Evolutionary conservation across 2,797 vertebrate genomes (phyloP), one percentile per base, ranked within the genome.

Genomic region (Pteronotus mesoamericanus): DNA sequence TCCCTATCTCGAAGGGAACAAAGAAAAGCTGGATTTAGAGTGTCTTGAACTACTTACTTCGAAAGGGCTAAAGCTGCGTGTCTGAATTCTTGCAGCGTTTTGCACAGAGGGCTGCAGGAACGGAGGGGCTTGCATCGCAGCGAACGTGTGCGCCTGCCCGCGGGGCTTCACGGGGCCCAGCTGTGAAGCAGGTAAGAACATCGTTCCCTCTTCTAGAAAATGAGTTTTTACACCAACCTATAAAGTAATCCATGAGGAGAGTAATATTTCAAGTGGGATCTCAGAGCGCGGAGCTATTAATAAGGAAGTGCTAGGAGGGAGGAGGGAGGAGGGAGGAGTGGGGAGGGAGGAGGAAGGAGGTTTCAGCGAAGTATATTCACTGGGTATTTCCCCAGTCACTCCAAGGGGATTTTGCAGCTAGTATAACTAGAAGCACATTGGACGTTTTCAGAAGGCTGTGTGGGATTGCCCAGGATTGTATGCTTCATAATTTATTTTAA

Each of bases 101-200:
- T 99, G 99, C 98, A 99, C 99, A 94, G 99, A 99, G 0, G 99
- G 99, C 84, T 99, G 99, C 98, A 99, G 99, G 97, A 99, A 99
- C 0, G 99, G 99, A 88, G 99, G 99, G 69, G 99, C 99, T 97
- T 99, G 99, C 42, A 98, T 99, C 74, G 99, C 99, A 77, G 99
- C 99, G 48, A 99, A 99, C 80, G 99, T 99, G 95, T 99, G 99
- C 91, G 98, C 99, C 91, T 99, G 99, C 97, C 99, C 99, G 74
- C 99, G 99, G 97, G 99, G 99, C 93, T 99, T 99, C 97, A 99
- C 99, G 0, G 99, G 99, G 34, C 98, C 98, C 98, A 99, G 98
- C 97, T 99, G 99, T 95, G 99, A 99, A 98, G 99, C 99, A 96
- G 99, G 99, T 99, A 99, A 99, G 99, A 96, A 88, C 95, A 82